Conservation (phyloP, 1,140 invertebrate genomes). For the Drosophila sp. region DNA sequence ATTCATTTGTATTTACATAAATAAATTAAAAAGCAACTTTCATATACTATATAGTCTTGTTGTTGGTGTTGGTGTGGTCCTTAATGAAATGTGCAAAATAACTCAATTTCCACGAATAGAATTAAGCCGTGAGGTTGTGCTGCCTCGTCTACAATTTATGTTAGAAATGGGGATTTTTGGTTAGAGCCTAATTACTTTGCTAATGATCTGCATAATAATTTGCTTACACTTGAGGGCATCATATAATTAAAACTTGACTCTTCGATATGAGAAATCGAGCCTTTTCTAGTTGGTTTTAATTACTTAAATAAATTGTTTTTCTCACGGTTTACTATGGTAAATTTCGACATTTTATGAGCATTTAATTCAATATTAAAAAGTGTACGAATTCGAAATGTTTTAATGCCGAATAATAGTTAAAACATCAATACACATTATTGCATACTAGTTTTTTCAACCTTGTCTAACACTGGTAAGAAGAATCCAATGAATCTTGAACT, state of each 20-base stretch:
- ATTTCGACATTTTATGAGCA: too few species aligned
- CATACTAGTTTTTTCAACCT: too few species aligned
- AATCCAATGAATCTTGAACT: too few species aligned
- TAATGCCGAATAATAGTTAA: too few species aligned
- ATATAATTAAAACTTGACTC: slow-evolving; percentile 60
- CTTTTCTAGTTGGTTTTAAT: background rate
- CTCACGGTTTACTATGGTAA: background rate
- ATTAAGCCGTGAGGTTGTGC: slow-evolving; percentile 48
- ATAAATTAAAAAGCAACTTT: slow-evolving; percentile 63
- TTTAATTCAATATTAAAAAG: too few species aligned
- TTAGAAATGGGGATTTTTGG: slow-evolving; percentile 4
- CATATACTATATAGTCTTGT: background rate
- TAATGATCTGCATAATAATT: slow-evolving; percentile 79
- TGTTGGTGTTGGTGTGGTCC: slow-evolving; percentile 14
- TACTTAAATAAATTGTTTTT: slow-evolving; percentile 55
- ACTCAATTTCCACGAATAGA: slow-evolving; percentile 70
- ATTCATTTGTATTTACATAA: slow-evolving; percentile 63
- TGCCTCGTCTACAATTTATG: slow-evolving; percentile 19
- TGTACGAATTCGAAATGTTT: too few species aligned
- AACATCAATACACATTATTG: too few species aligned
- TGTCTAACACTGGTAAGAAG: too few species aligned
- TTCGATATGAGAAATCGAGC: background rate
- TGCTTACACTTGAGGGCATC: slow-evolving; percentile 62
- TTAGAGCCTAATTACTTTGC: slow-evolving; percentile 58
- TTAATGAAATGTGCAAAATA: slow-evolving; percentile 58